These are phyloP conservation scores for Bicyclus anynana DNA, from an alignment of 1,140 invertebrate species.

Conservation along the genomic window DNA sequence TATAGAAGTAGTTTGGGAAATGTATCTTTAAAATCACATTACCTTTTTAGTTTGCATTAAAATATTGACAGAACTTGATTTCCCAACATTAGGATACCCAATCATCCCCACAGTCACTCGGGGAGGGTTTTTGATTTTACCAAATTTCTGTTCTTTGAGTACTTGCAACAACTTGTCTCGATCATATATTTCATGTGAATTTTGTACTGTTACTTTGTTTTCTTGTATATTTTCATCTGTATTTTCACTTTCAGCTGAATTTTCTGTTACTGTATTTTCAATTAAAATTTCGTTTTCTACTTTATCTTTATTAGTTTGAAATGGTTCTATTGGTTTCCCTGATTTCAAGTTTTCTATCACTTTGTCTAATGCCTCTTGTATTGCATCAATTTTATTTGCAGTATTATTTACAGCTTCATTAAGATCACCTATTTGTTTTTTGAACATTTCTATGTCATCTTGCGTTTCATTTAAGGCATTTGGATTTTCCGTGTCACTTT, in stretches of 20 bases:
- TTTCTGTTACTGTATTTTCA: conserved; percentile 7
- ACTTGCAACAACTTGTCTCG: conserved; percentile 81
- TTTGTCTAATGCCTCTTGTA: conserved; percentile 72
- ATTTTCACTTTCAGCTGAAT: conserved; percentile 9
- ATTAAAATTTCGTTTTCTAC: neutral
- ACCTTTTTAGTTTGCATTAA: conserved; percentile 93
- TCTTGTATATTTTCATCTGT: conserved; percentile 4
- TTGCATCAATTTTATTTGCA: conserved; percentile 69
- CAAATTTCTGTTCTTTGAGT: conserved; percentile 82
- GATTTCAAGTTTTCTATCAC: conserved; percentile 60
- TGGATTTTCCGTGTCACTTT: conserved; percentile 34
- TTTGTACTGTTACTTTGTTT: conserved; percentile 29
- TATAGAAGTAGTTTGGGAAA: too few species aligned
- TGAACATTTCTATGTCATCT: conserved; percentile 64
- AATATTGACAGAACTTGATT: conserved; percentile 98
- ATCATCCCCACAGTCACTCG: conserved; percentile 93
- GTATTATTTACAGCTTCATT: conserved; percentile 66
- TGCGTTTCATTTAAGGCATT: conserved; percentile 62
- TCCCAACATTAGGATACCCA: conserved; percentile 99
- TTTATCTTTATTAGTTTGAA: conserved; percentile 12
- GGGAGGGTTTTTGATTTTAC: conserved; percentile 79
- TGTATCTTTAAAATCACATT: conserved; percentile 3
- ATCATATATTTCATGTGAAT: conserved; percentile 76
- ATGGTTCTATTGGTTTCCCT: conserved; percentile 50
- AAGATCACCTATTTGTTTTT: conserved; percentile 54